Conservation (phyloP, 35 echinoderm and acorn worm species). For the Lytechinus variegatus region DNA sequence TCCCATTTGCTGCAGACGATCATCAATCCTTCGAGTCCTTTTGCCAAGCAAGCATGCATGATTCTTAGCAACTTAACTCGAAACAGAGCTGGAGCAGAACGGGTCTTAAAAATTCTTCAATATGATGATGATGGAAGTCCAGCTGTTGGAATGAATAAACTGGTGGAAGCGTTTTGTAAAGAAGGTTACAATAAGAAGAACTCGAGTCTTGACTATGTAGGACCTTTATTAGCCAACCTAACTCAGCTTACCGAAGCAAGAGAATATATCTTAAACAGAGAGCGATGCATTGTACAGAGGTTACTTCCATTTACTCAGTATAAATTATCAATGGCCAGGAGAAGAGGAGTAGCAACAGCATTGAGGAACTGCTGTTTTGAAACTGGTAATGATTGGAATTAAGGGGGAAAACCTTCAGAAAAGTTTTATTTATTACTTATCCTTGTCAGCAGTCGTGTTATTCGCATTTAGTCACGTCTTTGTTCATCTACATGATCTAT, state of each 20-base stretch:
- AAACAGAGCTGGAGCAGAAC: conserved; percentile 48
- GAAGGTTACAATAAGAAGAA: conserved; percentile 79
- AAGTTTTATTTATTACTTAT: no score
- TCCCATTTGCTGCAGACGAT: conserved; percentile 68
- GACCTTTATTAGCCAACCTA: conserved; percentile 78
- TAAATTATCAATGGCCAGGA: conserved; percentile 65
- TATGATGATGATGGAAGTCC: neutral
- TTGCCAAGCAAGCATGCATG: conserved; percentile 67
- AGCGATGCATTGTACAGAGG: conserved; percentile 80
- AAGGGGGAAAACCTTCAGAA: no score
- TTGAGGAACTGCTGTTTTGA: conserved; percentile 98
- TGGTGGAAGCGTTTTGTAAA: conserved; percentile 92
- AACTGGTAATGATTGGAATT: conserved; percentile 65
- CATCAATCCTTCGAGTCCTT: conserved; percentile 50
- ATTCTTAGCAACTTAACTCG: conserved; percentile 83
- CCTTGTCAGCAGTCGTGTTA: no score
- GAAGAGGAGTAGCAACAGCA: conserved; percentile 68
- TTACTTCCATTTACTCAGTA: conserved; percentile 87
- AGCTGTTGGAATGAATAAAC: conserved; percentile 58
- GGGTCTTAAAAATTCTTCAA: conserved; percentile 70
- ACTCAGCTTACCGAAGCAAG: conserved; percentile 85
- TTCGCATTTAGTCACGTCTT: no score
- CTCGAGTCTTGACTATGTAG: conserved; percentile 74
- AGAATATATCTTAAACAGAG: conserved; percentile 78
- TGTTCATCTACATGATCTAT: no score